Evolutionary conservation across 2,113 vertebrate genomes (phyloP).

Genomic region (Scomber japonicus): DNA sequence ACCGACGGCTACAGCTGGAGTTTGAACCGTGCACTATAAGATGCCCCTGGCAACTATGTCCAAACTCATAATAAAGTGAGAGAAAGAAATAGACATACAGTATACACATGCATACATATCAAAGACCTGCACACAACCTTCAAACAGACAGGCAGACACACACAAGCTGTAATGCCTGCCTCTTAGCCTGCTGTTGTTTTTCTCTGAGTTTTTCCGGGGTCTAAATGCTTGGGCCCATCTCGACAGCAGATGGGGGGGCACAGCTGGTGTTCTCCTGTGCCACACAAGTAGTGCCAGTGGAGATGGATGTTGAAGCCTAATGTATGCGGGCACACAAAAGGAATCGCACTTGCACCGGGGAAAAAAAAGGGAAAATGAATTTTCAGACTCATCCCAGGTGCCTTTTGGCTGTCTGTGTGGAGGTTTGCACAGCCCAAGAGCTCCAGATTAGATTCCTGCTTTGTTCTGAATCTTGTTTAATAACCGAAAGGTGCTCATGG

Average conservation of each 20-base stretch:
- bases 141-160: constrained; percentile 53
- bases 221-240: constrained; percentile 52
- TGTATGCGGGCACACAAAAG: constrained; percentile 69
- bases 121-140: constrained; percentile 58
- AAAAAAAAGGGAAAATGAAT: constrained; percentile 38
- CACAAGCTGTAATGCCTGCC: constrained; percentile 50
- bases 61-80: constrained; percentile 45
- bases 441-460: constrained; percentile 17
- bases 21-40: background rate
- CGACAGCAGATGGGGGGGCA: constrained; percentile 73
- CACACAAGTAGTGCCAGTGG: constrained; percentile 59
- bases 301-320: constrained; percentile 71
- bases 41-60: constrained; percentile 49
- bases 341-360: constrained; percentile 10
- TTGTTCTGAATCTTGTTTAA: constrained; percentile 41
- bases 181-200: constrained; percentile 47
- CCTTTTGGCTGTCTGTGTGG: background rate
- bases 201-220: constrained; percentile 31
- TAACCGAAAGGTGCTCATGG: background rate
- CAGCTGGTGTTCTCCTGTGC: constrained; percentile 78
- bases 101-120: constrained; percentile 22
- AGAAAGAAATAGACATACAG: constrained; percentile 18
- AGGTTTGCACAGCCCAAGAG: background rate
- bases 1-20: constrained; percentile 48
- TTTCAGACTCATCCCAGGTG: constrained; percentile 29